Percentiles rank a stretch among this genome's conserved stretches.
Conservation (phyloP, 2,888 invertebrate genomes). For the Ashinkailepas kermadecensis region DNA sequence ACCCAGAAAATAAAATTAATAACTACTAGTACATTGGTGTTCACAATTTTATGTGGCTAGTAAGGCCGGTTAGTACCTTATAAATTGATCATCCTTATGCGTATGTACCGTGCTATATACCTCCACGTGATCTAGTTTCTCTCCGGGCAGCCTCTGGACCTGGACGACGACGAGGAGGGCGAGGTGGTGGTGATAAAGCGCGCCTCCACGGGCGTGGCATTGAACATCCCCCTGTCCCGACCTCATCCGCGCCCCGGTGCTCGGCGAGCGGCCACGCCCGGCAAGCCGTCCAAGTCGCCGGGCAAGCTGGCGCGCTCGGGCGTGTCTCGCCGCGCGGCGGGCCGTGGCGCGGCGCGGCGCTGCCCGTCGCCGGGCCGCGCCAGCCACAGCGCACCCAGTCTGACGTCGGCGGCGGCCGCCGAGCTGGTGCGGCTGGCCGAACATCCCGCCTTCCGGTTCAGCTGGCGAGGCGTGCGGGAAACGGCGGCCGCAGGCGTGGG, state of each 20-base stretch:
- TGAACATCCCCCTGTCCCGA: not conserved
- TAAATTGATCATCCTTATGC: too few species aligned
- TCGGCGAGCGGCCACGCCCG: not conserved
- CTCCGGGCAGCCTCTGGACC: not conserved
- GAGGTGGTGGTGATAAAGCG: not conserved
- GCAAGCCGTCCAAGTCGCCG: too few species aligned
- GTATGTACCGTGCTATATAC: not conserved
- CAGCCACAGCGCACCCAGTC: conserved; percentile 6
- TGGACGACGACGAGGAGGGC: not conserved
- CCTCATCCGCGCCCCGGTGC: not conserved
- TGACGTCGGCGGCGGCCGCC: not conserved
- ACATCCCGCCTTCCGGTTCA: not conserved
- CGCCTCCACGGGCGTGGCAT: conserved; percentile 3
- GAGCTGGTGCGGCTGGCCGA: not conserved
- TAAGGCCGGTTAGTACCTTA: too few species aligned
- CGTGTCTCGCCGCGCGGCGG: not conserved
- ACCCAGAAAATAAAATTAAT: too few species aligned
- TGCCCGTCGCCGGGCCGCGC: not conserved
- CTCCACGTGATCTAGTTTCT: not conserved
- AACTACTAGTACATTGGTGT: too few species aligned
- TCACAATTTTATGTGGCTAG: too few species aligned
- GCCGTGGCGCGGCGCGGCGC: not conserved
- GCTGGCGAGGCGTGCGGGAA: not conserved
- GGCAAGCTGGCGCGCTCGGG: too few species aligned
- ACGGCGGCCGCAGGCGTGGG: not conserved